Base-by-base conservation (phyloP, 1,140 invertebrate genomes). In the Pachypsylla venusta region DNA sequence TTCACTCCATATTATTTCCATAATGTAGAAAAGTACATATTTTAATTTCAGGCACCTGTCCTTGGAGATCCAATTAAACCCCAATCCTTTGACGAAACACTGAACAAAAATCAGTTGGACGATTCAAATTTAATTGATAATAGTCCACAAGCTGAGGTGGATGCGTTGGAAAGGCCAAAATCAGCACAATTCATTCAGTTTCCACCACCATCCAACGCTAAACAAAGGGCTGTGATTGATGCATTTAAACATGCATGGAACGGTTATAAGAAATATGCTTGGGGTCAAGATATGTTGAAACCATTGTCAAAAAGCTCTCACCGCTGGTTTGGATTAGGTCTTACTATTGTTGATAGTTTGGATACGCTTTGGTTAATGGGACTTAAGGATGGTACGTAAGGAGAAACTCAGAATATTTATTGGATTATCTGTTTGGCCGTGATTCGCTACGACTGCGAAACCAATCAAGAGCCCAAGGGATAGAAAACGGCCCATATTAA, bases 311-410 rank as follows among this genome's bases (percentile, higher is more conserved):
- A 79, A 61, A 75, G 77, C 59, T 81, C 82, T 59, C 79, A 82
- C 57, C 89, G 95, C 70, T 96, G 93, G 93, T 95, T 97, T 72
- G 81, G 84, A 13, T 71, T 95, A 4, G 89, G 89, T 1, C 74
- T 95, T n/a, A 92, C 88, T 2, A 85, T 95, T 64, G 80, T 95
- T 2, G 93, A 96, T 75, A 80, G 86, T 1, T 69, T 96, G 58
- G 93, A 96, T 70, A 95, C 93, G 0, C 80, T 93, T 64, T 89
- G 87, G 65, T 90, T 96, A 57, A 94, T 95, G 90, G 86, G 84
- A 58, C 72, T 96, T 53, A 81, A 81, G 66, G 80, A 91, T 74
- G 90, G 90, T 92, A 75, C 64, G 64, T 58, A 64, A 25, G 19
- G 12, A 19, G 4, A n/a, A 22, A 24, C 25, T 22, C 5, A 7